Base-by-base conservation (phyloP, 2,797 vertebrate genomes). In the Chelon labrosus region DNA sequence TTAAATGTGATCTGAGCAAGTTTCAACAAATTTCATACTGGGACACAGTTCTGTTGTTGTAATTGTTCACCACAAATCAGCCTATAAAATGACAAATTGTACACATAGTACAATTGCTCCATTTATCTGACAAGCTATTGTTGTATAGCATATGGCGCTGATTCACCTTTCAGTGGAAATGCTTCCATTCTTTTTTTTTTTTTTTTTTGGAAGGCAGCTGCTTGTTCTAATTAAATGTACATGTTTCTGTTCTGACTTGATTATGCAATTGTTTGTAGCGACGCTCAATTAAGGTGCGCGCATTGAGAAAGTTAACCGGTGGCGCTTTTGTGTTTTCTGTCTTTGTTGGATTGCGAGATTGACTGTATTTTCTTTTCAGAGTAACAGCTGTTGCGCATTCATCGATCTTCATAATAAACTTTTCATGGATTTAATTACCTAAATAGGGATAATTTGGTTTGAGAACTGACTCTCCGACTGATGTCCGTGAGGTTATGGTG, bases 221-320 rank as follows among this genome's bases (percentile, higher is more conserved):
- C 49, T 52, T 52, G 12, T 46, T 53, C 39, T 68, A 58, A 74
- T 78, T 70, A 63, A 52, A 44, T 60, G 35, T 46, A 35, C 27
- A 61, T 11, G 44, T 67, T 20, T 67, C 17, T 65, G 31, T 9
- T 57, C 41, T 52, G 11, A 41, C 39, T 63, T 73, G 9, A 78
- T 65, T 56, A 11, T 56, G 5, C 25, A 52, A 25, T 66, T 70
- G 41, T 77, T 58, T 35, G 7, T 19, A 38, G 56, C 61, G 65
- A 70, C 47, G 19, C 19, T 46, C 22, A 73, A 62, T 80, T 61
- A 72, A 56, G 51, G 42, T 47, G 39, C 44, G 49, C 65, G 25
- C 12, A 22, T 50, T 44, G 1, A 46, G 4, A 41, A 46, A 46
- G 42, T 51, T 41, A 53, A 42, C 14, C 62, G 51, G 42, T 31